phyloP scores from a whole-genome alignment of 2,797 vertebrate species.

The Crocidura indochinensis region DNA sequence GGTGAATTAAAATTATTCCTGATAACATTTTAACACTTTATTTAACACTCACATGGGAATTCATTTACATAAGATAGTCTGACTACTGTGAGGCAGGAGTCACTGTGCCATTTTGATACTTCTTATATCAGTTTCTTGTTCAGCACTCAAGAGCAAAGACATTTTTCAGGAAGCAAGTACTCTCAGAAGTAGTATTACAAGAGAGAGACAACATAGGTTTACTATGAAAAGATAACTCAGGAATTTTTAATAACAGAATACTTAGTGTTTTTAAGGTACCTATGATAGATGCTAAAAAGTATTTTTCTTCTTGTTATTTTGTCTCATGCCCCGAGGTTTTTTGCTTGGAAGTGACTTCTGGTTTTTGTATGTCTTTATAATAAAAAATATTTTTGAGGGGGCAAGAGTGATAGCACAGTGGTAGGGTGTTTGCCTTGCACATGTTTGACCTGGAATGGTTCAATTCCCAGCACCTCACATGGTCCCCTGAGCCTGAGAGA shows the following conservation, averaged over 20 bases:
- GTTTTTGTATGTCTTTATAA: too few species aligned
- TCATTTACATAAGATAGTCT: conserved; percentile 16
- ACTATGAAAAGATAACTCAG: conserved; percentile 41
- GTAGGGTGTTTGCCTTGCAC: too few species aligned
- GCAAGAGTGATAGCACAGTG: too few species aligned
- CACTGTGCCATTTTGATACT: not conserved
- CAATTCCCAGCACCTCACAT: too few species aligned
- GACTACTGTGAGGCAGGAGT: not conserved
- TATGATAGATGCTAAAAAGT: too few species aligned
- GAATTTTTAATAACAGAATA: not conserved
- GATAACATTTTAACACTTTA: not conserved
- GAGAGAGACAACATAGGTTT: conserved; percentile 2
- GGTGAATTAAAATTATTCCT: conserved; percentile 8
- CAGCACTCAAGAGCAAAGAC: conserved; percentile 31
- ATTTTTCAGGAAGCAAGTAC: conserved; percentile 54
- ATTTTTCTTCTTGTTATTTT: too few species aligned
- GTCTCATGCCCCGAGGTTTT: too few species aligned
- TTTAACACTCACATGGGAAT: not conserved
- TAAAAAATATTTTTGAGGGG: too few species aligned
- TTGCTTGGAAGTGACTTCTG: too few species aligned
- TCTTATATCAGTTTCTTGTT: conserved; percentile 10
- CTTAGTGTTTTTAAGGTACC: too few species aligned
- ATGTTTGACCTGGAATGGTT: too few species aligned
- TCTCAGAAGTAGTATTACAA: conserved; percentile 25
- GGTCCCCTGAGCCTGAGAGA: too few species aligned